Conservation (phyloP, 2,888 invertebrate species). For the Rhingia rostrata region DNA sequence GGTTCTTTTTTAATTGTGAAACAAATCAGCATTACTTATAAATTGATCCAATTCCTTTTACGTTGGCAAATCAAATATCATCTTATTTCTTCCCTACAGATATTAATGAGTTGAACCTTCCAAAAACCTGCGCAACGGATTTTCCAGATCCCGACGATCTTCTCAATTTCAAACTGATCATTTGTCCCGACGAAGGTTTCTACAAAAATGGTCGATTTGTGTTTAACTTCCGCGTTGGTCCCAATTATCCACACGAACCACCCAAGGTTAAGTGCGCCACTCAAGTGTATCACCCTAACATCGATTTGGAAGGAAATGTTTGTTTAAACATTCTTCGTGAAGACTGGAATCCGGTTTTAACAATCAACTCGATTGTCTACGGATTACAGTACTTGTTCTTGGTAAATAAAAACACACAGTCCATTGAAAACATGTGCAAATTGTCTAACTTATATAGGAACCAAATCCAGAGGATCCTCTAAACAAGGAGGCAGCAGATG, state of each 20-base stretch:
- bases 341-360: slow-evolving; percentile 99
- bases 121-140: slow-evolving; percentile 97
- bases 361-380: slow-evolving; percentile 98
- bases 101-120: slow-evolving; percentile 97
- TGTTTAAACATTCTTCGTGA: slow-evolving; percentile 98
- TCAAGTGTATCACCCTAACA: slow-evolving; percentile 98
- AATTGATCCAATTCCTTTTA: too few species aligned
- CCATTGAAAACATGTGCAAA: slow-evolving; percentile 45
- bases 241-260: slow-evolving; percentile 98
- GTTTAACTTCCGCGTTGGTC: slow-evolving; percentile 95
- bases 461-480: slow-evolving; percentile 99
- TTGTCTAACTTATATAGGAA: slow-evolving; percentile 86
- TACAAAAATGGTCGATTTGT: slow-evolving; percentile 96
- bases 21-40: too few species aligned
- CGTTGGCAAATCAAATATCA: too few species aligned
- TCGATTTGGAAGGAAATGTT: slow-evolving; percentile 98
- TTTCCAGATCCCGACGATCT: slow-evolving; percentile 98
- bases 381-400: slow-evolving; percentile 98
- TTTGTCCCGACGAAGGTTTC: slow-evolving; percentile 98
- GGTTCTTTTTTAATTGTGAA: too few species aligned
- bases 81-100: slow-evolving; percentile 86
- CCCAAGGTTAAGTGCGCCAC: slow-evolving; percentile 99
- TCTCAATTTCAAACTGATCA: slow-evolving; percentile 96
- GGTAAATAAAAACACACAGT: slow-evolving; percentile 84
- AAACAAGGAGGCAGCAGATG: slow-evolving; percentile 99